phyloP scores from a whole-genome alignment of 2,797 vertebrate genomes.

The Tarsius wallacei region DNA sequence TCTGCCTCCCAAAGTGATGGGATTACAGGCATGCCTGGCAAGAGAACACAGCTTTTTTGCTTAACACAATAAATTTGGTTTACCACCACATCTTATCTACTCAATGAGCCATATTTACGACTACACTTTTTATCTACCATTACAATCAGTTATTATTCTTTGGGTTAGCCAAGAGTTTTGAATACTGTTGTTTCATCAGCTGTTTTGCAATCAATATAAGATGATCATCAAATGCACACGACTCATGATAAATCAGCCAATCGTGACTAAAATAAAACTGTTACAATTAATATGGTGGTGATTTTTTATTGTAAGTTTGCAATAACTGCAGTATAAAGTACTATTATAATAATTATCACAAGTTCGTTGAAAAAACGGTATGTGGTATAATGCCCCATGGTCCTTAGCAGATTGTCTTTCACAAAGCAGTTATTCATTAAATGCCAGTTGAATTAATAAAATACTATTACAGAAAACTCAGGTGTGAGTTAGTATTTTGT shows the following conservation, averaged over 20 bases:
- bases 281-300: background rate
- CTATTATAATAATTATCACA: background rate
- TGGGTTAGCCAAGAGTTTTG: background rate
- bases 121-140: background rate
- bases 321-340: background rate
- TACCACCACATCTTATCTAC: background rate
- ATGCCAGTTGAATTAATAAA: slow-evolving; percentile 27
- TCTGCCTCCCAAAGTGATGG: too few relatives aligned
- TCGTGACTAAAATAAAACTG: background rate
- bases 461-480: background rate
- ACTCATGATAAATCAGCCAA: background rate
- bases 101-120: slow-evolving; percentile 7
- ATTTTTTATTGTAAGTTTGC: background rate
- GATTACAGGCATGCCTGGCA: too few relatives aligned
- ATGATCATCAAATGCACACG: background rate
- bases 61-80: slow-evolving; percentile 6
- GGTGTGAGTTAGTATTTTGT: background rate
- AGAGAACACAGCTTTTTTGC: background rate
- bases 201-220: background rate
- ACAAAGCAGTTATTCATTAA: background rate
- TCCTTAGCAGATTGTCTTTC: background rate
- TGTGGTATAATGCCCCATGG: background rate
- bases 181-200: background rate
- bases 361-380: background rate
- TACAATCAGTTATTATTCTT: background rate